These are phyloP conservation scores for Drosophila quasianomalipes DNA, from an alignment of 2,888 invertebrate species.

Conservation along the genomic window DNA sequence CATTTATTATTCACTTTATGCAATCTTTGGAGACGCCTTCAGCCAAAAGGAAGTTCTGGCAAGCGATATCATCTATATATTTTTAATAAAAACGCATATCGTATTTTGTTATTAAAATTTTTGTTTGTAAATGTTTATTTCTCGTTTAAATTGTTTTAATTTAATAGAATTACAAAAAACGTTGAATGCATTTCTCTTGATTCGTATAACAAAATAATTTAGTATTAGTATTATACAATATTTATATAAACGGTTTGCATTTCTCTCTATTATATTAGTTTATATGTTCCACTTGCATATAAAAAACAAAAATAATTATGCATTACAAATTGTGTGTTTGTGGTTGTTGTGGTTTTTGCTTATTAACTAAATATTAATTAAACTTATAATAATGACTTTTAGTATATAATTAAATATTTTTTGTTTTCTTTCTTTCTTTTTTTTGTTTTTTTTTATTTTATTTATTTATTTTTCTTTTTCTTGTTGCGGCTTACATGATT, in stretches of 20 bases:
- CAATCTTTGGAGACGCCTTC: too few relatives aligned
- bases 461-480: conserved; percentile 31
- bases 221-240: conserved; percentile 85
- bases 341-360: conserved; percentile 45
- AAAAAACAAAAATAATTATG: conserved; percentile 75
- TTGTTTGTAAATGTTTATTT: conserved; percentile 78
- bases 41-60: too few relatives aligned
- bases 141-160: conserved; percentile 74
- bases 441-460: conserved; percentile 7
- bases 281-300: conserved; percentile 68
- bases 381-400: conserved; percentile 85
- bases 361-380: conserved; percentile 79
- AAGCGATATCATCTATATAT: too few relatives aligned
- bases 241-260: conserved; percentile 80
- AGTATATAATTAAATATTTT: conserved; percentile 83
- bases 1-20: too few relatives aligned
- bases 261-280: conserved; percentile 54
- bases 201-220: conserved; percentile 84
- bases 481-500: conserved; percentile 56
- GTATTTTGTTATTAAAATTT: conserved; percentile 64
- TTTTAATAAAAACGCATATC: conserved; percentile 1
- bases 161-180: conserved; percentile 80
- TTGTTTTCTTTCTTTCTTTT: conserved; percentile 27
- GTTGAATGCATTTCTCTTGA: conserved; percentile 70
- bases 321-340: conserved; percentile 74